Base-by-base conservation (phyloP, 2,888 invertebrate genomes). In the Tenthredo amoena region DNA sequence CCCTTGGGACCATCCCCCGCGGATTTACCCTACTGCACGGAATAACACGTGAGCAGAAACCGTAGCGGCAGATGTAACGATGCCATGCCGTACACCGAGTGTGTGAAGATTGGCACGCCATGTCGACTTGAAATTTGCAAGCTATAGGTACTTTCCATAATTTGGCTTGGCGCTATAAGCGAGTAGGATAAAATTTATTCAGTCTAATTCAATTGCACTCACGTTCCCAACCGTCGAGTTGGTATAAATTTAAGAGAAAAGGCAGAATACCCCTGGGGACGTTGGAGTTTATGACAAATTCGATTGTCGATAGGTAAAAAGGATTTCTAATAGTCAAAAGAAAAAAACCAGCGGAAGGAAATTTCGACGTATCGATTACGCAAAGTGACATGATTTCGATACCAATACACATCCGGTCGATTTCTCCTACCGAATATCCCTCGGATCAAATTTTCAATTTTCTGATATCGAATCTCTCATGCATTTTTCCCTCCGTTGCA, bases 391-490 rank as follows among this genome's bases (percentile, higher is more conserved):
- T 26, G 68, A 82, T 85, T 81, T 85, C 47, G 72, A 82, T 85
- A 72, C 77, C 72, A 55, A 81, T 50, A 31, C 31, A 31, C 43
- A 40, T 15, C 50, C 77, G 55, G 40, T 26, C 34, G 34, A 55
- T 84, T 84, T 50, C 50, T 10, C 7, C 9, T 34, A 1, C 12
- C 43, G n/a, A 68, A 85, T 43, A 43, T 26, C 85, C 71, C 47
- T 26, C 65, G 82, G 85, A 82, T 85, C 68, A 71, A 71, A 62
- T 34, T 85, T 85, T 82, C 85, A 82, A 85, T 85, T 82, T 85
- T 72, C 81, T 72, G 71, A 85, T 85, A 85, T 65, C 81, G 40
- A 50, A 81, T 62, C 81, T 77, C 7, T 34, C n/a, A 15, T 50
- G 43, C 47, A 12, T 55, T 37, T 26, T 37, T 6, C 10, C 21